Evolutionary conservation across 2,797 vertebrate species (phyloP).

Genomic region (Ceyx erithaca): DNA sequence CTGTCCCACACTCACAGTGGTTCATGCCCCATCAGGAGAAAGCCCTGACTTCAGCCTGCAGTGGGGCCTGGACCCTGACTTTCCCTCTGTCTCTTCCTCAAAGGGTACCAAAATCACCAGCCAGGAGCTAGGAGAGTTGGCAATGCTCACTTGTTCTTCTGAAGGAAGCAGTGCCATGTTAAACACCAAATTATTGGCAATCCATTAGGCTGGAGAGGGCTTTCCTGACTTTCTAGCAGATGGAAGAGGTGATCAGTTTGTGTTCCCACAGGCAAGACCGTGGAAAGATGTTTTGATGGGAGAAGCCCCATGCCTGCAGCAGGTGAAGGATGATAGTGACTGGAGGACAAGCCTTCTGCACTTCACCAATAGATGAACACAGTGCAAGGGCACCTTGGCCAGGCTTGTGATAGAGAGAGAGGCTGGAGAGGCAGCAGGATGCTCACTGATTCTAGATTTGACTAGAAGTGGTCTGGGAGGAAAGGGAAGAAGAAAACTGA

Average conservation of each 20-base stretch:
- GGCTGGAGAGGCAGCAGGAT: background rate
- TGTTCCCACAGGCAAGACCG: background rate
- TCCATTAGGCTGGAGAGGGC: background rate
- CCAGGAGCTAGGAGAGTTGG: background rate
- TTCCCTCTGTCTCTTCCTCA: background rate
- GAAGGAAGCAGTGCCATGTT: background rate
- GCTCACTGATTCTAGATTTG: background rate
- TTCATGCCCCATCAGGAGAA: fast-evolving
- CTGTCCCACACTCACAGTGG: fast-evolving
- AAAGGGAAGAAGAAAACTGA: background rate
- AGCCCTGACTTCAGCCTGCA: background rate
- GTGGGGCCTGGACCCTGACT: background rate
- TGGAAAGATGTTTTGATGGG: background rate
- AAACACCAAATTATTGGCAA: background rate
- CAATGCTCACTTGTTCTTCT: background rate
- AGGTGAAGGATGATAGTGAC: background rate
- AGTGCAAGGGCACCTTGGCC: background rate
- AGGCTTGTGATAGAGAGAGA: background rate
- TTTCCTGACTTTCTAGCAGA: background rate
- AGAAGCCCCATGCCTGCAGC: background rate
- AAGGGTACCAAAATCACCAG: background rate
- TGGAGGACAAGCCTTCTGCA: background rate
- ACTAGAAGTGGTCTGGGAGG: background rate
- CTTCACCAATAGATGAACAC: background rate
- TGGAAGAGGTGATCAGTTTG: background rate